phyloP scores from a whole-genome alignment of 2,113 vertebrate species.

The Lynx canadensis region DNA sequence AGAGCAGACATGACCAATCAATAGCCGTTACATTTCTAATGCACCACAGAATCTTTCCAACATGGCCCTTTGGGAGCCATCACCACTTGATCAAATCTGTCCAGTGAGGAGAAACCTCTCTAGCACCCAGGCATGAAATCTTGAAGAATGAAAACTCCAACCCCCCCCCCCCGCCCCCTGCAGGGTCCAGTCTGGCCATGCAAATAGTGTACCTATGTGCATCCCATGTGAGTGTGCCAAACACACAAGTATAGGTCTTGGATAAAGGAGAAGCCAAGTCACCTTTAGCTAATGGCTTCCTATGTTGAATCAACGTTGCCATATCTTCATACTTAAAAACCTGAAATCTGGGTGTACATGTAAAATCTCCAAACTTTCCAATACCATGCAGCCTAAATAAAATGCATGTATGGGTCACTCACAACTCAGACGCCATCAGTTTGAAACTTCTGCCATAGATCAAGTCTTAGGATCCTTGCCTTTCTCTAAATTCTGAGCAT shows the following conservation, averaged over 20 bases:
- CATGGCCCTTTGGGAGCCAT: background rate
- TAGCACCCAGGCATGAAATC: background rate
- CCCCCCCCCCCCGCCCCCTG: background rate
- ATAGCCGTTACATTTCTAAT: background rate
- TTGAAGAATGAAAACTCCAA: conserved; percentile 7
- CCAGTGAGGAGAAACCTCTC: background rate
- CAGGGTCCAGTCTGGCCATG: background rate
- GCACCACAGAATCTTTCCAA: background rate
- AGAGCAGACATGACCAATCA: background rate
- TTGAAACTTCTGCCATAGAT: background rate
- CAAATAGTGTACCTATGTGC: background rate
- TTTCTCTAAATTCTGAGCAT: conserved; percentile 48
- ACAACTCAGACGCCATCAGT: background rate
- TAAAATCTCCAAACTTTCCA: background rate
- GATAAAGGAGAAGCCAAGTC: background rate
- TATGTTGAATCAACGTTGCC: background rate
- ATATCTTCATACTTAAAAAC: background rate
- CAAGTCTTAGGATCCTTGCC: background rate
- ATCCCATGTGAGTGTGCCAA: background rate
- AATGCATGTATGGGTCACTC: background rate
- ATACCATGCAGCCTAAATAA: background rate
- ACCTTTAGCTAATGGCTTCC: background rate
- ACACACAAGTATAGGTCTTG: background rate
- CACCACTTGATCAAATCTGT: background rate
- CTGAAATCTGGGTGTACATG: background rate